Percentiles rank a stretch among this genome's conserved stretches.
Conservation (phyloP, 1,140 invertebrate genomes). For the Aphaenogaster ashmeadi region DNA sequence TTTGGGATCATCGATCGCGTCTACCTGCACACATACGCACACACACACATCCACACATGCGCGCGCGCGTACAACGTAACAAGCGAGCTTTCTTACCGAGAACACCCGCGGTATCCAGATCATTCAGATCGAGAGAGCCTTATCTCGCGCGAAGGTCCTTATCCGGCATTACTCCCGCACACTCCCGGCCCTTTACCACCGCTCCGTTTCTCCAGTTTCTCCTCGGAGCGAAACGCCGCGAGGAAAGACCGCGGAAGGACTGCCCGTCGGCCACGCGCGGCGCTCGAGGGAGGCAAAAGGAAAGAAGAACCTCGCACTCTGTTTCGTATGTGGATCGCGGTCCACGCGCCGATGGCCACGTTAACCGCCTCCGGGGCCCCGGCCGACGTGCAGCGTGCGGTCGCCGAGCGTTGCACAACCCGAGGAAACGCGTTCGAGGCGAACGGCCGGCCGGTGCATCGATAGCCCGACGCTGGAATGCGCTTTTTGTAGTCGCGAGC, state of each 20-base stretch:
- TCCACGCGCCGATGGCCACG: conserved; percentile 85
- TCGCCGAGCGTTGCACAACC: conserved; percentile 74
- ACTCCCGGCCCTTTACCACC: background rate
- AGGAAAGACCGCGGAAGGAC: conserved; percentile 69
- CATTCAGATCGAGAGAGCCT: conserved; percentile 77
- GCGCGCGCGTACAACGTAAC: background rate
- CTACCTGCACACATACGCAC: background rate
- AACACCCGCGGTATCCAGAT: conserved; percentile 86
- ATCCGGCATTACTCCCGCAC: conserved; percentile 36
- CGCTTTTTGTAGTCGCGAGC: conserved; percentile 3
- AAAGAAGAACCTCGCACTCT: conserved; percentile 85
- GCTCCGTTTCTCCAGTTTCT: background rate
- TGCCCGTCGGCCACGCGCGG: conserved; percentile 34
- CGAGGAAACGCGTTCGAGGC: conserved; percentile 41
- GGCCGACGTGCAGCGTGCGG: conserved; percentile 41
- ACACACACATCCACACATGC: background rate
- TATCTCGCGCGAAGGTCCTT: conserved; percentile 26
- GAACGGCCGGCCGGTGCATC: conserved; percentile 27
- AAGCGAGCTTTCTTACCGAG: conserved; percentile 80
- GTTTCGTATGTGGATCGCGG: conserved; percentile 87
- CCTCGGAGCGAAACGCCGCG: conserved; percentile 41
- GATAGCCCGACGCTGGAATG: conserved; percentile 24
- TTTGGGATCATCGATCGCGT: background rate
- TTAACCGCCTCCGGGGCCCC: conserved; percentile 80
- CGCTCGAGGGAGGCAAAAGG: conserved; percentile 42